These are phyloP conservation scores for Buphagus erythrorhynchus DNA, from an alignment of 2,797 vertebrate genomes.

Conservation along the genomic window DNA sequence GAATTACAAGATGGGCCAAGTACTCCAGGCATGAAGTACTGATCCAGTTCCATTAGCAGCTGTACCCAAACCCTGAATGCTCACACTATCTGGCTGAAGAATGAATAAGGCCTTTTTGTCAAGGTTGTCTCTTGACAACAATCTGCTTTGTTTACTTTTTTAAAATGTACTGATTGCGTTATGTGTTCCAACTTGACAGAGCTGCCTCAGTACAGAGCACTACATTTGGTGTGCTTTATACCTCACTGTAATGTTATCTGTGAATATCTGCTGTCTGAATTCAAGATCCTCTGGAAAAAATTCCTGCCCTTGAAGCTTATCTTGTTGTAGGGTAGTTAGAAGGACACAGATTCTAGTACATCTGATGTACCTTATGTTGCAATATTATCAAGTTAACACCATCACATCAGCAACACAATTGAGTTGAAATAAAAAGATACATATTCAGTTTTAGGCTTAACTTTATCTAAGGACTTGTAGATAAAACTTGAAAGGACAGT, in stretches of 20 bases:
- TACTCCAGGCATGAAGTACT: not conserved
- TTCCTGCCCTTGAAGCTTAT: slow-evolving; percentile 57
- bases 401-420: not conserved
- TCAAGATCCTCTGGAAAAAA: slow-evolving; percentile 38
- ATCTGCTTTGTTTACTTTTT: not conserved
- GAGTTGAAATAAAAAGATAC: slow-evolving; percentile 53
- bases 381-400: slow-evolving; percentile 54
- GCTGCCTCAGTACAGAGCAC: not conserved
- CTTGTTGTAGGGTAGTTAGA: slow-evolving; percentile 65
- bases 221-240: not conserved
- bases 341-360: slow-evolving; percentile 40
- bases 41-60: not conserved
- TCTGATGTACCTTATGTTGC: not conserved
- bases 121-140: not conserved
- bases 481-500: slow-evolving; percentile 5
- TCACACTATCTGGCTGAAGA: not conserved
- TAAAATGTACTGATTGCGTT: accelerated
- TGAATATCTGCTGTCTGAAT: slow-evolving; percentile 44
- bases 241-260: not conserved
- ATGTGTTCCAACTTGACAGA: not conserved
- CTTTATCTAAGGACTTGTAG: not conserved
- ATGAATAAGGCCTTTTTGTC: accelerated
- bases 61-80: not conserved
- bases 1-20: not conserved
- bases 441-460: not conserved